A percentile compares a stretch with the other conserved stretches of the same genome.
These are phyloP conservation scores for Drosophila littoralis DNA, from an alignment of 1,140 invertebrate genomes.

Conservation along the genomic window DNA sequence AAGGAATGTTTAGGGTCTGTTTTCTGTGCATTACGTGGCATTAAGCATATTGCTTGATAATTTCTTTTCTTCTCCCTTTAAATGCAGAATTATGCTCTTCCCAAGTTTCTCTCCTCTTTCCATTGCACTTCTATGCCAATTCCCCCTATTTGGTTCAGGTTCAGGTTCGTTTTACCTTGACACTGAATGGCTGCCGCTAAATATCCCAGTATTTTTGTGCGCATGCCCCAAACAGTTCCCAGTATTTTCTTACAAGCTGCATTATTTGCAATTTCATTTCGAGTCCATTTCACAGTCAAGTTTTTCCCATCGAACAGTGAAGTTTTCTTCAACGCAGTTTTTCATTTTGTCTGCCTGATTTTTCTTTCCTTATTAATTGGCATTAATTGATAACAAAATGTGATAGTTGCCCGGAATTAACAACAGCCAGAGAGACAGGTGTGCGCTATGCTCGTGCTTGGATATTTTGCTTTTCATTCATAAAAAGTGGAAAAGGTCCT, in stretches of 20 bases:
- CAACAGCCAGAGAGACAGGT: conserved; percentile 37
- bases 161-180: conserved; percentile 56
- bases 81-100: too few relatives aligned
- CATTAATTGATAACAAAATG: conserved; percentile 55
- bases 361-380: conserved; percentile 33
- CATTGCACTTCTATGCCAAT: too few relatives aligned
- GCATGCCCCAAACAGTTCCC: conserved; percentile 50
- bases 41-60: too few relatives aligned
- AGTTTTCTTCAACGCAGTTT: conserved; percentile 30
- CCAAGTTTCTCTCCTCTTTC: too few relatives aligned
- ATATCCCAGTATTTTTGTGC: conserved; percentile 37
- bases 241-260: conserved; percentile 13
- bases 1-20: too few relatives aligned
- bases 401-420: conserved; percentile 37
- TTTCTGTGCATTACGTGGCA: too few relatives aligned
- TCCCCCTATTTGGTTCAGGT: not conserved
- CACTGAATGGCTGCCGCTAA: conserved; percentile 51
- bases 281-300: conserved; percentile 42
- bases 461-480: conserved; percentile 21
- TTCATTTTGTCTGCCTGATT: conserved; percentile 14
- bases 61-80: too few relatives aligned
- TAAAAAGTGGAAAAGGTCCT: not conserved
- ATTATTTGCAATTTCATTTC: not conserved
- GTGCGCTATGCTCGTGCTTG: not conserved
- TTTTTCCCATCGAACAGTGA: conserved; percentile 35